Evolutionary conservation across 2,888 invertebrate genomes (phyloP).

Genomic region (Neoscelio sp.): DNA sequence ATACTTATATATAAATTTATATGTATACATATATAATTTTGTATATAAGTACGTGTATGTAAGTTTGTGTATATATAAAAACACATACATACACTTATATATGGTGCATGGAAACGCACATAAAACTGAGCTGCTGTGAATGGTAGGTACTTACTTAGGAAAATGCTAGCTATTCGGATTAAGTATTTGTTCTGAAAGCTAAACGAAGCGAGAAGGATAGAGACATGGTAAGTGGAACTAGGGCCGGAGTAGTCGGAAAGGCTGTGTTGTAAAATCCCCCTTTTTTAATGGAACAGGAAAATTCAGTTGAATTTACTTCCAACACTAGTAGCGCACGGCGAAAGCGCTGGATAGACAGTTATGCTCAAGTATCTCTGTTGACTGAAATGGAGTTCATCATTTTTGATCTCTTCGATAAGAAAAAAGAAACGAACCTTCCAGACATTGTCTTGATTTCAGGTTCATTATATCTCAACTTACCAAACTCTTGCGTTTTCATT

Average conservation of each 20-base stretch:
- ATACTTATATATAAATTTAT: constrained; percentile 11
- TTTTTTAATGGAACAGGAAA: constrained; percentile 73
- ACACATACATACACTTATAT: background rate
- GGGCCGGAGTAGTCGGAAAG: constrained; percentile 41
- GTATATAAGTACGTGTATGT: constrained; percentile 1
- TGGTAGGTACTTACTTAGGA: constrained; percentile 81
- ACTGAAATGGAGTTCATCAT: constrained; percentile 68
- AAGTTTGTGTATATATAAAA: constrained; percentile 60
- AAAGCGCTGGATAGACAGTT: constrained; percentile 72
- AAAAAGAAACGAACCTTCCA: background rate
- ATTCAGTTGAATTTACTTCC: constrained; percentile 77
- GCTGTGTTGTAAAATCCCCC: constrained; percentile 75
- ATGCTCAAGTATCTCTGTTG: constrained; percentile 62
- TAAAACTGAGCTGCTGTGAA: constrained; percentile 79
- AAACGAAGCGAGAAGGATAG: constrained; percentile 72
- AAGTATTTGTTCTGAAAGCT: constrained; percentile 82
- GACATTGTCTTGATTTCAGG: background rate
- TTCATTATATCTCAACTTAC: constrained; percentile 16
- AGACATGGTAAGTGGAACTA: constrained; percentile 60
- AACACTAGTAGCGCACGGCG: constrained; percentile 66
- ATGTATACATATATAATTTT: too few relatives aligned
- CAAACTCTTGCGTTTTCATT: too few relatives aligned
- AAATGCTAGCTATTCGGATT: constrained; percentile 82
- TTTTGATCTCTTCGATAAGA: constrained; percentile 61
- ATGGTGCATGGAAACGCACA: constrained; percentile 45